Percentiles rank a stretch among this genome's conserved stretches.
These are phyloP conservation scores for Gulo gulo DNA, from an alignment of 2,113 vertebrate species.

Conservation along the genomic window DNA sequence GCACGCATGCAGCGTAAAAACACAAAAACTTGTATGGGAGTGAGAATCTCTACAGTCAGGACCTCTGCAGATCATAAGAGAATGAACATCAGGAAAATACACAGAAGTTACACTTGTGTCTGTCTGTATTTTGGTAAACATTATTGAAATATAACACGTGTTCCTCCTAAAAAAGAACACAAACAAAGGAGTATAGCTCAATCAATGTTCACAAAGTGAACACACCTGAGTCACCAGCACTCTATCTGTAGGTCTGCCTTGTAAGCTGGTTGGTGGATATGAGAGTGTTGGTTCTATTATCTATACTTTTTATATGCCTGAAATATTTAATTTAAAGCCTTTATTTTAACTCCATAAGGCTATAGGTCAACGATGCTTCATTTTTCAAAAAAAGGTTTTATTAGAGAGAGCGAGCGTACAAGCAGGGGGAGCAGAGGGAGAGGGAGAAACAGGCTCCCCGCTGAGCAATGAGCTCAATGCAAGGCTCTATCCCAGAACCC, in stretches of 20 bases:
- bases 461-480: no score
- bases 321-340: conserved; percentile 3
- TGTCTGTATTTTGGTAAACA: neutral
- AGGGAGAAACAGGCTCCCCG: no score
- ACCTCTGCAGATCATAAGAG: neutral
- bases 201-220: neutral
- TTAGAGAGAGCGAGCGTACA: no score
- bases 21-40: neutral
- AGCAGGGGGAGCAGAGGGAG: no score
- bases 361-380: neutral
- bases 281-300: neutral
- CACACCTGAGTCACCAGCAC: neutral
- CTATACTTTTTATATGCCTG: neutral
- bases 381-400: neutral
- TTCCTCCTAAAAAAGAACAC: neutral
- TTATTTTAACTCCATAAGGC: neutral
- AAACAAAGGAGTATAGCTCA: neutral
- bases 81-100: neutral
- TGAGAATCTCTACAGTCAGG: neutral
- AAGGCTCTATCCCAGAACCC: no score
- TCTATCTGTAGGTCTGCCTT: neutral
- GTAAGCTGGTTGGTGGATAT: neutral
- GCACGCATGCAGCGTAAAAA: neutral
- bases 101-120: neutral
- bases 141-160: neutral